Evolutionary conservation across 2,113 vertebrate genomes (phyloP).

Genomic region (Serilophus lunatus): DNA sequence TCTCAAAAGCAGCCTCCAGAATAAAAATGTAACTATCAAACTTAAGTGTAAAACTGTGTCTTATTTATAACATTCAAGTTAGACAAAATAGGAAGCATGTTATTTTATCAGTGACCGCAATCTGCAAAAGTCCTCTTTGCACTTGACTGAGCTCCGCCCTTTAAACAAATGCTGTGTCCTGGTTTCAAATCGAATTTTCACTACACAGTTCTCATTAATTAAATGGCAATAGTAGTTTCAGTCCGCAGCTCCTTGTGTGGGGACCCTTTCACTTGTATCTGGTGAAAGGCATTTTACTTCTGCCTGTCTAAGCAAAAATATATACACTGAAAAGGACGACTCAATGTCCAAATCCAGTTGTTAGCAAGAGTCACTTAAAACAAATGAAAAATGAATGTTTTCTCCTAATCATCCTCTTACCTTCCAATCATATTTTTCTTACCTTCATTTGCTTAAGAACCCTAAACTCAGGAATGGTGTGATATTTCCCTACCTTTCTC

Average conservation of each 20-base stretch:
- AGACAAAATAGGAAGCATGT: background rate
- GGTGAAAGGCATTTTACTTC: conserved; percentile 1
- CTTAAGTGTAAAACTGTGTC: background rate
- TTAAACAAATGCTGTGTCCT: background rate
- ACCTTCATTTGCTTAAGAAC: background rate
- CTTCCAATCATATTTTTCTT: background rate
- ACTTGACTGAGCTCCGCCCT: background rate
- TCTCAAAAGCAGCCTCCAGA: background rate
- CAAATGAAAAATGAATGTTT: background rate
- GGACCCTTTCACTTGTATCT: background rate
- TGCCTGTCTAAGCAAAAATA: background rate
- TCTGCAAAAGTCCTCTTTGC: background rate
- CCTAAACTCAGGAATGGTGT: background rate
- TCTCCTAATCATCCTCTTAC: background rate
- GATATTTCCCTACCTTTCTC: background rate
- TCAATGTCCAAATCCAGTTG: background rate
- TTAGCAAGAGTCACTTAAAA: background rate
- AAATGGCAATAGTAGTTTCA: background rate
- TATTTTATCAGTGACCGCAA: background rate
- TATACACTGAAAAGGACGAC: background rate
- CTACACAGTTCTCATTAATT: background rate
- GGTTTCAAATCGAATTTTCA: conserved; percentile 15
- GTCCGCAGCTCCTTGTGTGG: background rate
- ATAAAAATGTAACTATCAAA: background rate
- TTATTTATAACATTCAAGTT: background rate